Percentiles rank a stretch among this genome's conserved stretches.
phyloP scores from a whole-genome alignment of 2,797 vertebrate genomes.

The Ctenopoma kingsleyae region DNA sequence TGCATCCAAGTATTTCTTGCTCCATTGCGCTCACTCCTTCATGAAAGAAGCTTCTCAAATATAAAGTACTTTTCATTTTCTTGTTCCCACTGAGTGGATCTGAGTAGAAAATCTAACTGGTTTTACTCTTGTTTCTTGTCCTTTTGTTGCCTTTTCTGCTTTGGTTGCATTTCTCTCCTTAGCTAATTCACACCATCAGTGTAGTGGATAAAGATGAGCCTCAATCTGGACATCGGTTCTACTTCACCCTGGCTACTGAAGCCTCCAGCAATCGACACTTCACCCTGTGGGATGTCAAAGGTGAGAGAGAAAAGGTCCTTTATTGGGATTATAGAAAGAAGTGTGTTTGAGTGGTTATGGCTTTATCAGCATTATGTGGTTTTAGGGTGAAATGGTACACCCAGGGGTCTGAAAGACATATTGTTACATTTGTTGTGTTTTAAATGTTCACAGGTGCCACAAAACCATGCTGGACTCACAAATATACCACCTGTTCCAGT shows the following conservation, averaged over 20 bases:
- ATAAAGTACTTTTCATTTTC: conserved; percentile 40
- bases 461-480: conserved; percentile 1
- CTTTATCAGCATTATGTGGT: conserved; percentile 1
- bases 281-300: conserved; percentile 93
- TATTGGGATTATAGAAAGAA: not conserved
- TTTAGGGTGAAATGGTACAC: not conserved
- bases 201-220: conserved; percentile 97
- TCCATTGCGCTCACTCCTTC: conserved; percentile 25
- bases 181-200: conserved; percentile 98
- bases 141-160: conserved; percentile 8
- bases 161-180: conserved; percentile 8
- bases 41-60: conserved; percentile 59
- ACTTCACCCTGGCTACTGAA: conserved; percentile 92
- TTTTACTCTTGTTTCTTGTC: conserved; percentile 15
- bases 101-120: conserved; percentile 38
- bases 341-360: not conserved
- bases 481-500: conserved; percentile 33
- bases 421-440: conserved; percentile 6
- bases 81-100: conserved; percentile 43
- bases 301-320: conserved; percentile 76
- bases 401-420: not conserved
- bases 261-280: conserved; percentile 91
- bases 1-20: conserved; percentile 35
- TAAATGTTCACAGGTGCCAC: not conserved
- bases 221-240: conserved; percentile 93